Evolutionary conservation across 2,888 invertebrate species (phyloP).

Genomic region (Scaeva pyrastri): DNA sequence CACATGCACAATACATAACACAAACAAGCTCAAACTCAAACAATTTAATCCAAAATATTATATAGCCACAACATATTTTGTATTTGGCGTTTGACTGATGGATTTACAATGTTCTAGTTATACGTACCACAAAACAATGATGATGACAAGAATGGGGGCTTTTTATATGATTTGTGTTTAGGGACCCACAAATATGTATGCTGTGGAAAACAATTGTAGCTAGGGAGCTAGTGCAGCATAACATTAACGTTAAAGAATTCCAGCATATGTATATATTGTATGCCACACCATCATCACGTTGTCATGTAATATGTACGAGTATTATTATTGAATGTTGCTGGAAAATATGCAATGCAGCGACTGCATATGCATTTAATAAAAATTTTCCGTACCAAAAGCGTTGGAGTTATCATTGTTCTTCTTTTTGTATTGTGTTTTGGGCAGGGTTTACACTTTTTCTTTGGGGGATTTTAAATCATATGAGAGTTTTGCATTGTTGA

Average conservation of each 20-base stretch:
- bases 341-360: slow-evolving; percentile 23
- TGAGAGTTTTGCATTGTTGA: too few species aligned
- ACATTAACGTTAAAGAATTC: not conserved
- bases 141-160: not conserved
- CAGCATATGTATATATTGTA: slow-evolving; percentile 8
- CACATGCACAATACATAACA: not conserved
- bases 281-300: slow-evolving; percentile 1
- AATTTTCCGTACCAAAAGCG: not conserved
- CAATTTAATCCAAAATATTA: slow-evolving; percentile 15
- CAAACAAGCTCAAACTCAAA: not conserved
- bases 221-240: not conserved
- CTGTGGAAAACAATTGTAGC: not conserved
- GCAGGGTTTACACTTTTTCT: slow-evolving; percentile 9
- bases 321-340: slow-evolving; percentile 48
- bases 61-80: not conserved
- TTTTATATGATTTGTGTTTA: not conserved
- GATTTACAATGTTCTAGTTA: not conserved
- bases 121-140: slow-evolving; percentile 1
- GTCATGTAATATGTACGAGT: slow-evolving; percentile 38
- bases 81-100: slow-evolving; percentile 10
- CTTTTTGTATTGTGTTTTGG: not conserved
- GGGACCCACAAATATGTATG: slow-evolving; percentile 16
- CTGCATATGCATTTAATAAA: slow-evolving; percentile 9
- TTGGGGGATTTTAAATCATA: too few species aligned
- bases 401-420: not conserved